Percentiles rank a stretch among this genome's conserved stretches.
Evolutionary conservation across 2,113 vertebrate species (phyloP).

Genomic region (Larimichthys crocea): DNA sequence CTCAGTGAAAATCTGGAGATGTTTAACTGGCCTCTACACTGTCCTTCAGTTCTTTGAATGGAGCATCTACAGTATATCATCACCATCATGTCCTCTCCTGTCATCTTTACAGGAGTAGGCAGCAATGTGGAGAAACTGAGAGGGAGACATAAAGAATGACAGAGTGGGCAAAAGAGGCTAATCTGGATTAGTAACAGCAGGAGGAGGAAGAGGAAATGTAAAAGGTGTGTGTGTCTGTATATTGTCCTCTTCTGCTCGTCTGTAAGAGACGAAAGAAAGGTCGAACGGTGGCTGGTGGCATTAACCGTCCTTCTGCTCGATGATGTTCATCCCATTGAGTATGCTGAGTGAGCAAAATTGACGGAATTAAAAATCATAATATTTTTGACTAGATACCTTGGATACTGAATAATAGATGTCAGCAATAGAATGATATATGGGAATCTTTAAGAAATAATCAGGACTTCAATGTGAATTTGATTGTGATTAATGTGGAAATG

Average conservation of each 20-base stretch:
- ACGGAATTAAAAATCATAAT: constrained; percentile 2
- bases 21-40: constrained; percentile 54
- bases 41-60: constrained; percentile 50
- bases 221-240: constrained; percentile 12
- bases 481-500: constrained; percentile 31
- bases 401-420: neutral
- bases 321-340: constrained; percentile 14
- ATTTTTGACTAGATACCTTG: neutral
- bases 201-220: constrained; percentile 10
- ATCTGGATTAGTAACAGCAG: constrained; percentile 32
- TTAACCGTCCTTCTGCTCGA: neutral
- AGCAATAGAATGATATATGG: neutral
- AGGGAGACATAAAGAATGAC: constrained; percentile 35
- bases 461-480: constrained; percentile 2
- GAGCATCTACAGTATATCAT: constrained; percentile 56
- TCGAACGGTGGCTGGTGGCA: neutral
- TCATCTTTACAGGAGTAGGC: constrained; percentile 48
- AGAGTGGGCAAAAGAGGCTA: constrained; percentile 20
- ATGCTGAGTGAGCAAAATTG: neutral
- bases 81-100: constrained; percentile 22
- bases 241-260: constrained; percentile 7
- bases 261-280: neutral
- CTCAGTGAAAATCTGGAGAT: constrained; percentile 68
- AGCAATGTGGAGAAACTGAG: constrained; percentile 20
- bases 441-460: neutral